Base-by-base conservation (phyloP, 2,797 vertebrate species). In the Epinephelus coioides region DNA sequence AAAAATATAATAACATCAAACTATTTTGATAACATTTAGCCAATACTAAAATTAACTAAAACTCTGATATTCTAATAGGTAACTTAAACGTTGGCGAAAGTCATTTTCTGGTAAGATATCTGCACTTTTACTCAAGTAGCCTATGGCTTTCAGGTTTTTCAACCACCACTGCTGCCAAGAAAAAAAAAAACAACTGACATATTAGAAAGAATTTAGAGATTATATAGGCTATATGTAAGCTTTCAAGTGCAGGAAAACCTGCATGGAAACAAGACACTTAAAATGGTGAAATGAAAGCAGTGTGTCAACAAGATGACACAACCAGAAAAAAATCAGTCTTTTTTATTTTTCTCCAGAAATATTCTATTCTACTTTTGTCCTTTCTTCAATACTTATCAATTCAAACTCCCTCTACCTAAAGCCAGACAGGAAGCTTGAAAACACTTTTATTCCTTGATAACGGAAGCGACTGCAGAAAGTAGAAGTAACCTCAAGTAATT, bases 401-500 rank as follows among this genome's bases (percentile, higher is more conserved):
- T 56, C 23, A 74, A 72, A 63, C 4, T 46, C 27, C 15, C 12
- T 3, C 1, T 3, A 59, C 30, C 2, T 19, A 62, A 54, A 43
- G 46, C 27, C 34, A 46, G 30, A 3, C 57, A 25, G 47, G 12
- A 75, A 40, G 27, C 18, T 9, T 11, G 11, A 54, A 72, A 40
- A 44, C 17, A 9, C 1, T 54, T 12, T 47, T 53, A 13, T 12
- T 17, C 38, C 44, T 64, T 21, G 14, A 65, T 23, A 51, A 49
- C 60, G 54, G 4, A 46, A 25, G 49, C 10, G 1, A 40, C 60
- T 1, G 65, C 17, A 47, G 18, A 72, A 78, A 77, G 46, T 60
- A 56, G 13, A 73, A 82, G 19, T n/a, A 47, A 79, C 51, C 70
- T 87, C 46, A 46, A 75, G 43, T 77, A 61, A 73, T 56, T 79